Percentiles rank a stretch among this genome's conserved stretches.
phyloP scores from a whole-genome alignment of 1,140 invertebrate genomes.

The Caenorhabditis brenneri region DNA sequence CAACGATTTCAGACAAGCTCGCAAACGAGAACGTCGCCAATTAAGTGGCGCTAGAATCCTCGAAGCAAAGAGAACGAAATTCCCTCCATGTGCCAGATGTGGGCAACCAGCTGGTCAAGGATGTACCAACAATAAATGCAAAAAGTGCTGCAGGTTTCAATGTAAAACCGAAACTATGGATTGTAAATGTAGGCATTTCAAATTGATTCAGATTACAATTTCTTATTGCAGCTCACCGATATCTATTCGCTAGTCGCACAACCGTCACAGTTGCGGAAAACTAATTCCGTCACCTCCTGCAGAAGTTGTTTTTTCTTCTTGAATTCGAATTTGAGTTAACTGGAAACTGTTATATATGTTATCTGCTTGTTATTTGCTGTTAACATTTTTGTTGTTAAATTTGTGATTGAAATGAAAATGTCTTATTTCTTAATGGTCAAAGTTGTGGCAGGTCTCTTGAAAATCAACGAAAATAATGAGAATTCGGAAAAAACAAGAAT shows the following conservation, averaged over 20 bases:
- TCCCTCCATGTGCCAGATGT: constrained; percentile 61
- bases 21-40: constrained; percentile 63
- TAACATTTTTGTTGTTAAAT: too few species aligned
- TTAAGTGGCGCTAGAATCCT: constrained; percentile 49
- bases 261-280: too few species aligned
- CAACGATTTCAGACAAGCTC: constrained; percentile 58
- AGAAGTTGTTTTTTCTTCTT: too few species aligned
- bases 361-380: too few species aligned
- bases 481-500: too few species aligned
- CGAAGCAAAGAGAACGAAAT: constrained; percentile 50
- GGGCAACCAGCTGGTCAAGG: constrained; percentile 61
- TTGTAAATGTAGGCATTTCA: constrained; percentile 51
- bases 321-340: too few species aligned
- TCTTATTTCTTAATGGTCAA: too few species aligned
- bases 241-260: constrained; percentile 3
- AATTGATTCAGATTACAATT: background rate
- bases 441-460: too few species aligned
- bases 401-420: too few species aligned
- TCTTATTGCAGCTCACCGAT: constrained; percentile 45
- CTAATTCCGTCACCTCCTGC: too few species aligned
- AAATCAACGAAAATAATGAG: too few species aligned
- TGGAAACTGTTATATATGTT: too few species aligned
- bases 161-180: constrained; percentile 53
- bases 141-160: constrained; percentile 60
- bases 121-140: constrained; percentile 58